These are phyloP conservation scores for Heliconius himera DNA, from an alignment of 1,140 invertebrate genomes.

Conservation along the genomic window DNA sequence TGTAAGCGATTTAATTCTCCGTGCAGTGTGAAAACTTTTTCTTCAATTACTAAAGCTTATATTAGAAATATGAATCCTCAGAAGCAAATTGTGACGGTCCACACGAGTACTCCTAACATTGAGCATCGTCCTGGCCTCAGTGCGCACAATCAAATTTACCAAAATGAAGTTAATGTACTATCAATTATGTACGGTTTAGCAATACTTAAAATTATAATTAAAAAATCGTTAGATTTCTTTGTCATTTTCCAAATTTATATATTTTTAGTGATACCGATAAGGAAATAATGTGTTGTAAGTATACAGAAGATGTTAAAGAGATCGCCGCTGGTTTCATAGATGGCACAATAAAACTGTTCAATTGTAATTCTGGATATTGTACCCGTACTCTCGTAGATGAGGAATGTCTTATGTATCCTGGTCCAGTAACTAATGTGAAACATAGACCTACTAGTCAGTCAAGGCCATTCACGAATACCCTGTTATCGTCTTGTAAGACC, in stretches of 20 bases:
- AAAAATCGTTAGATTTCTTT: slow-evolving; percentile 23
- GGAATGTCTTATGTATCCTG: slow-evolving; percentile 81
- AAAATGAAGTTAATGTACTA: slow-evolving; percentile 68
- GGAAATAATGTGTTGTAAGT: slow-evolving; percentile 83
- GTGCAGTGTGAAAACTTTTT: slow-evolving; percentile 20
- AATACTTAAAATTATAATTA: background rate
- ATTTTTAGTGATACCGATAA: slow-evolving; percentile 38
- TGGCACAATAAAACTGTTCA: slow-evolving; percentile 81
- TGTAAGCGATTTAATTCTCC: background rate
- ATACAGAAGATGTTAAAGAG: slow-evolving; percentile 82
- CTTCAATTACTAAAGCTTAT: slow-evolving; percentile 53
- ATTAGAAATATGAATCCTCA: slow-evolving; percentile 48
- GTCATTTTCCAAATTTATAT: slow-evolving; percentile 16
- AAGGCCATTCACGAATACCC: slow-evolving; percentile 81
- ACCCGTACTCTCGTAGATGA: slow-evolving; percentile 74
- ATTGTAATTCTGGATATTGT: slow-evolving; percentile 70
- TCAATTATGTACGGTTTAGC: slow-evolving; percentile 62
- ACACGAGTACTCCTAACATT: slow-evolving; percentile 62
- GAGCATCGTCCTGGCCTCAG: slow-evolving; percentile 55
- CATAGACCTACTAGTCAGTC: slow-evolving; percentile 79
- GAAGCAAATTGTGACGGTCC: slow-evolving; percentile 69
- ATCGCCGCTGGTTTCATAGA: slow-evolving; percentile 82
- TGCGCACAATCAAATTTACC: slow-evolving; percentile 67
- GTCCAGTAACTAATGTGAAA: slow-evolving; percentile 82
- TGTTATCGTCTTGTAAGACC: slow-evolving; percentile 81